Percentiles rank a stretch among this genome's conserved stretches.
Conservation (phyloP, 2,113 vertebrate species). For the Neomonachus schauinslandi region DNA sequence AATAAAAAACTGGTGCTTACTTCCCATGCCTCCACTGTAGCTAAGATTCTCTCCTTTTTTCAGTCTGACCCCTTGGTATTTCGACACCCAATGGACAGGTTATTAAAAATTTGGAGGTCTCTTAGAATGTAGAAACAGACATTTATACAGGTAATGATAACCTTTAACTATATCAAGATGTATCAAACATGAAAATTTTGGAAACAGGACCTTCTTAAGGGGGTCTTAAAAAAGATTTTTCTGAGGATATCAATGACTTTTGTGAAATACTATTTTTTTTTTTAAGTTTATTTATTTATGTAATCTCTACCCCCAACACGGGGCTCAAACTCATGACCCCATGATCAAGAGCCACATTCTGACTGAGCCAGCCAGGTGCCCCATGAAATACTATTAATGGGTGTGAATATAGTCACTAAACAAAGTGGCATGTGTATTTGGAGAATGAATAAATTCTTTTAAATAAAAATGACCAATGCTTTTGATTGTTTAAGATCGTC, state of each 20-base stretch:
- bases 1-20: neutral
- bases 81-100: neutral
- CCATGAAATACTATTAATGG: slow-evolving; percentile 24
- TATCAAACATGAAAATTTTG: slow-evolving; percentile 36
- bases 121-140: slow-evolving; percentile 52
- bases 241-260: slow-evolving; percentile 1
- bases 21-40: neutral
- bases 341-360: neutral
- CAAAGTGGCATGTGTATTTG: neutral
- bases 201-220: neutral
- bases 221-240: slow-evolving; percentile 32
- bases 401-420: neutral
- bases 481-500: slow-evolving; percentile 14
- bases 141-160: slow-evolving; percentile 31
- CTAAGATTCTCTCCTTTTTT: slow-evolving; percentile 8
- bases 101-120: slow-evolving; percentile 45
- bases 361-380: neutral
- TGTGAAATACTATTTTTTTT: neutral
- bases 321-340: neutral
- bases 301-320: neutral
- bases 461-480: slow-evolving; percentile 51
- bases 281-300: neutral
- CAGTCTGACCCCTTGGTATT: neutral
- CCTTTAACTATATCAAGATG: neutral
- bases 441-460: slow-evolving; percentile 42